A percentile compares a stretch with the other conserved stretches of the same genome.
phyloP scores from a whole-genome alignment of 2,113 vertebrate genomes.

The Labeo rohita region DNA sequence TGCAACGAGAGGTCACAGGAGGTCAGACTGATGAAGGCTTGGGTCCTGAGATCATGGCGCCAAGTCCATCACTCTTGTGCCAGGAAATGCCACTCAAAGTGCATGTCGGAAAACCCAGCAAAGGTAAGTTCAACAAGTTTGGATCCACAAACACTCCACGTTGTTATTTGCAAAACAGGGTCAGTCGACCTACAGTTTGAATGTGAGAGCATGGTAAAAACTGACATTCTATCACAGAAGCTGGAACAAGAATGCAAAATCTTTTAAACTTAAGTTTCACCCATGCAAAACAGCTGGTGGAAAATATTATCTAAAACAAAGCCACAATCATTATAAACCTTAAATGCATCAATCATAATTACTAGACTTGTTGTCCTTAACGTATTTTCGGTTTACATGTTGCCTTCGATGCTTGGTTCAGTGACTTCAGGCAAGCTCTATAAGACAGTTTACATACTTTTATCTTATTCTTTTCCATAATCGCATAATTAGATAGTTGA shows the following conservation, averaged over 20 bases:
- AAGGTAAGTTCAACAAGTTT: conserved; percentile 74
- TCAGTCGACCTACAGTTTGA: not conserved
- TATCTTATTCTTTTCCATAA: conserved; percentile 1
- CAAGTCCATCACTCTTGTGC: conserved; percentile 79
- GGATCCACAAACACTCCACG: not conserved
- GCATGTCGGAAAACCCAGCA: conserved; percentile 79
- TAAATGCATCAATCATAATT: not conserved
- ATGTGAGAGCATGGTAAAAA: not conserved
- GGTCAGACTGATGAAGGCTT: conserved; percentile 69
- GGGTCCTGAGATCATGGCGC: conserved; percentile 79
- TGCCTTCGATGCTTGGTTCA: not conserved
- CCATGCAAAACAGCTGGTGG: conserved; percentile 16
- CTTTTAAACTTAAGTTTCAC: not conserved
- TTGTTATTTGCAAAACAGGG: not conserved
- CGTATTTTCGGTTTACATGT: not conserved
- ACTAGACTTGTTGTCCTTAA: not conserved
- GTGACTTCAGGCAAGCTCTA: not conserved
- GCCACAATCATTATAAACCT: too few species aligned
- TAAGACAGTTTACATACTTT: not conserved
- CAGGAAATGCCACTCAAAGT: conserved; percentile 80
- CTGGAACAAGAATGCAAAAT: conserved; percentile 42
- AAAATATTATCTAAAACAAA: not conserved
- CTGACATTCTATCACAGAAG: not conserved
- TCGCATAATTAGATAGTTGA: conserved; percentile 13
- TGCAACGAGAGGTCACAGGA: conserved; percentile 72